A percentile compares a stretch with the other conserved stretches of the same genome.
These are phyloP conservation scores for Hermatobates lingyangjiaoensis DNA, from an alignment of 1,140 invertebrate genomes.

Conservation along the genomic window DNA sequence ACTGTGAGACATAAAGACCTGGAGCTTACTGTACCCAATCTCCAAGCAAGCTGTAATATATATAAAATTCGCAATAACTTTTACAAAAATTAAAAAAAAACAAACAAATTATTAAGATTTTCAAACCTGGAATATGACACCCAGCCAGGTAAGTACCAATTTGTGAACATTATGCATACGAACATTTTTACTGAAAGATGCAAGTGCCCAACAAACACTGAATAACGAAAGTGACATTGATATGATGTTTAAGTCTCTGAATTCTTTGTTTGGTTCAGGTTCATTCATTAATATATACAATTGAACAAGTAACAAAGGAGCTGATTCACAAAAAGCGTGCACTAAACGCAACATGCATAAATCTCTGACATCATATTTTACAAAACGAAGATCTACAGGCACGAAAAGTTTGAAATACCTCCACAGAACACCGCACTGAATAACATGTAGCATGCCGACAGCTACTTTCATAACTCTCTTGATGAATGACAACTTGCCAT, in stretches of 20 bases:
- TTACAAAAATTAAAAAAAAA: background rate
- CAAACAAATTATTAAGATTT: background rate
- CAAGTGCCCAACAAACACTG: slow-evolving; percentile 74
- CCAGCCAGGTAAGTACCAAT: slow-evolving; percentile 70
- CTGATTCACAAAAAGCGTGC: slow-evolving; percentile 71
- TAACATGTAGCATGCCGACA: slow-evolving; percentile 45
- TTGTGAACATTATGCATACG: slow-evolving; percentile 57
- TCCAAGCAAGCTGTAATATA: slow-evolving; percentile 52
- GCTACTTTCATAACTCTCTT: slow-evolving; percentile 17
- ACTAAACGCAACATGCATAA: slow-evolving; percentile 60
- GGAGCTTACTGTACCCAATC: slow-evolving; percentile 67
- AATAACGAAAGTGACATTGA: slow-evolving; percentile 62
- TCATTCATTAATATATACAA: slow-evolving; percentile 45
- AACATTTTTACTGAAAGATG: slow-evolving; percentile 78
- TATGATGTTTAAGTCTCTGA: slow-evolving; percentile 60
- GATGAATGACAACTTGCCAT: slow-evolving; percentile 7
- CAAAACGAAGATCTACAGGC: slow-evolving; percentile 60
- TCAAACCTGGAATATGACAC: slow-evolving; percentile 55
- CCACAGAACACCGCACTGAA: slow-evolving; percentile 72
- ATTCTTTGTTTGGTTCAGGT: slow-evolving; percentile 25
- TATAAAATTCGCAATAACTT: background rate
- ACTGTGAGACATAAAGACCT: slow-evolving; percentile 60
- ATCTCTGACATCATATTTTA: slow-evolving; percentile 59
- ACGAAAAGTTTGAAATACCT: slow-evolving; percentile 67
- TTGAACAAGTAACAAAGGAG: slow-evolving; percentile 69